Base-by-base conservation (phyloP, 2,797 vertebrate species). In the Sphenodon punctatus region DNA sequence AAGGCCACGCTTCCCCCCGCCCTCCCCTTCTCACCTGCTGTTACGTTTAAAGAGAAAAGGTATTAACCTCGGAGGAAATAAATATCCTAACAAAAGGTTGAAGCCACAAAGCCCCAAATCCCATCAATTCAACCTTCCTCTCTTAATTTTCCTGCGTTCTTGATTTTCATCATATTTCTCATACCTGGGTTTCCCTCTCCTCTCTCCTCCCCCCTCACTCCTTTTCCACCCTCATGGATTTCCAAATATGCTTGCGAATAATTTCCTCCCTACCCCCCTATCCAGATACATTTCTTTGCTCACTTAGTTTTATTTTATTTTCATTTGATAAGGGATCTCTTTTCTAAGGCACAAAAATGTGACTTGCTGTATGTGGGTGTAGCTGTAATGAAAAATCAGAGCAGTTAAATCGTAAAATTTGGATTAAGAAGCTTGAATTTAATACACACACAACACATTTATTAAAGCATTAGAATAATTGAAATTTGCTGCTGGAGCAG, bases 381-480 rank as follows among this genome's bases (percentile, higher is more conserved):
- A 96, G 96, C 96, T 96, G 97, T 97, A 97, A 98, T 97, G 96
- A 96, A 97, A 97, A 97, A 97, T 96, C 96, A 95, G 94, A 94
- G 97, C 97, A 96, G 97, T 97, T 97, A 97, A 97, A 97, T 97
- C 95, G 97, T 97, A 97, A 97, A 97, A 97, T 97, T 96, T 96
- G 97, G 97, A 98, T 98, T 97, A 97, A 95, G 94, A 94, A 95
- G 92, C 95, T 95, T 93, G 96, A 96, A 96, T 97, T 96, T 97
- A 97, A 97, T 96, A 96, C 97, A 97, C 95, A 96, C 95, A 96
- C 96, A 96, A 96, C 97, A 97, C 96, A 97, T 97, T 97, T 97
- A 98, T 98, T 98, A 98, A 97, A 97, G 96, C 96, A 94, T 96
- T 94, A 94, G 96, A 97, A 97, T 98, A 98, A 98, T 98, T 98